phyloP scores from a whole-genome alignment of 2,888 invertebrate genomes.

The Spisula solida region DNA sequence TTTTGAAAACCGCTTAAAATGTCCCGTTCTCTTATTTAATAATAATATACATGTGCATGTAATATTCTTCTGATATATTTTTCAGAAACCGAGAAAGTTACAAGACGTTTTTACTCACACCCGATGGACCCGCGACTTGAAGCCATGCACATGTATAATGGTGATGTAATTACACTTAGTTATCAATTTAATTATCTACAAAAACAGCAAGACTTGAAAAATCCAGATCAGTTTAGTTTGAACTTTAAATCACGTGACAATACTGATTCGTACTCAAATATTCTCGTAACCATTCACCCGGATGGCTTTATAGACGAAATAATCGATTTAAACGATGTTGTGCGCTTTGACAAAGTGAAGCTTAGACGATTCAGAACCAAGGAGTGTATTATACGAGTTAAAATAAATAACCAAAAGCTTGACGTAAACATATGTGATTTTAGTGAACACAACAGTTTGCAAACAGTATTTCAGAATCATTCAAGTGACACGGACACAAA shows the following conservation, averaged over 20 bases:
- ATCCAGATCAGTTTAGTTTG: constrained; percentile 21
- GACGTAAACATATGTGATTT: constrained; percentile 28
- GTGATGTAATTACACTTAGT: constrained; percentile 31
- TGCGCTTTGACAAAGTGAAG: not conserved
- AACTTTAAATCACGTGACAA: not conserved
- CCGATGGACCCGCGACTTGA: constrained; percentile 49
- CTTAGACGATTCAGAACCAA: constrained; percentile 18
- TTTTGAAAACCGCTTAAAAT: too few species aligned
- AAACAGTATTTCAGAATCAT: not conserved
- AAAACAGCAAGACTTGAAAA: constrained; percentile 22
- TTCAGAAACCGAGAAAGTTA: constrained; percentile 4
- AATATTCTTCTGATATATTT: not conserved
- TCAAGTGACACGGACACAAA: not conserved
- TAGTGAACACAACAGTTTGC: not conserved
- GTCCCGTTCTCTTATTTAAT: too few species aligned
- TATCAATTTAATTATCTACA: constrained; percentile 18
- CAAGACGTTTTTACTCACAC: constrained; percentile 34
- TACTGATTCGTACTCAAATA: constrained; percentile 9
- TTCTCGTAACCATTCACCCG: constrained; percentile 19
- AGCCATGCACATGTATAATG: not conserved
- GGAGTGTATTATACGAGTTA: constrained; percentile 24
- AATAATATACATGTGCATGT: too few species aligned
- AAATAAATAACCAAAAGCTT: not conserved
- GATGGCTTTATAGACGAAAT: constrained; percentile 45
- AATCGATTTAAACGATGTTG: not conserved